A percentile compares a stretch with the other conserved stretches of the same genome.
Evolutionary conservation across 2,888 invertebrate genomes (phyloP).

Genomic region (Calameuta idolon): DNA sequence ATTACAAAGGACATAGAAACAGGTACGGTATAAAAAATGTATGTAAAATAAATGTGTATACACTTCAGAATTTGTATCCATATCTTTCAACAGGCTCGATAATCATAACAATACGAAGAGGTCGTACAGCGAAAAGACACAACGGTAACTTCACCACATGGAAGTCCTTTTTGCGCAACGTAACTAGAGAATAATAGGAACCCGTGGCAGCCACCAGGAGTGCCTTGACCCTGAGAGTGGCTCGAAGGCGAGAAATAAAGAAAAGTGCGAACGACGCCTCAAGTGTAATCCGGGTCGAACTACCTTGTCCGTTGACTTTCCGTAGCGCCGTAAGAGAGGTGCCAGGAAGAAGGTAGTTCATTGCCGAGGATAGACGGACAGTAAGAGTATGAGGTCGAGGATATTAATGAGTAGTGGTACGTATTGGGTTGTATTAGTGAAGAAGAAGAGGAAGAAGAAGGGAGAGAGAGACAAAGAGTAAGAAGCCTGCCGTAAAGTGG

Average conservation of each 20-base stretch:
- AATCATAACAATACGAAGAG: background rate
- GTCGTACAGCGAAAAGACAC: background rate
- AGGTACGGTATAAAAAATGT: background rate
- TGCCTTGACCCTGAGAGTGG: slow-evolving; percentile 50
- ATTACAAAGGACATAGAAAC: background rate
- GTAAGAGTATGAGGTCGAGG: slow-evolving; percentile 8
- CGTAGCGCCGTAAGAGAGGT: slow-evolving; percentile 29
- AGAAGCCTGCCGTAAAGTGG: background rate
- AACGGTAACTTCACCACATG: background rate
- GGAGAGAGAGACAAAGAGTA: slow-evolving; percentile 2
- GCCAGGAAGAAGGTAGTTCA: slow-evolving; percentile 14
- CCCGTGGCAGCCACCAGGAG: slow-evolving; percentile 27
- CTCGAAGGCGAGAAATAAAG: slow-evolving; percentile 16
- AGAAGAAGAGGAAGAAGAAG: slow-evolving; percentile 11
- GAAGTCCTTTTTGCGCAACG: slow-evolving; percentile 4
- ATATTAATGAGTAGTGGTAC: background rate
- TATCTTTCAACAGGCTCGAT: background rate
- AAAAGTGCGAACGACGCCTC: slow-evolving; percentile 43
- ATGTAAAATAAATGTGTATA: background rate
- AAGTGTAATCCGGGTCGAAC: slow-evolving; percentile 53
- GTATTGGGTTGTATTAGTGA: slow-evolving; percentile 12
- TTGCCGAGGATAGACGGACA: slow-evolving; percentile 5
- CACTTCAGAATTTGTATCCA: background rate
- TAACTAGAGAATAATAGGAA: slow-evolving; percentile 5
- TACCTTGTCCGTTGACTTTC: slow-evolving; percentile 56